Evolutionary conservation across 2,113 vertebrate species (phyloP).

Genomic region (Prunella himalayana): DNA sequence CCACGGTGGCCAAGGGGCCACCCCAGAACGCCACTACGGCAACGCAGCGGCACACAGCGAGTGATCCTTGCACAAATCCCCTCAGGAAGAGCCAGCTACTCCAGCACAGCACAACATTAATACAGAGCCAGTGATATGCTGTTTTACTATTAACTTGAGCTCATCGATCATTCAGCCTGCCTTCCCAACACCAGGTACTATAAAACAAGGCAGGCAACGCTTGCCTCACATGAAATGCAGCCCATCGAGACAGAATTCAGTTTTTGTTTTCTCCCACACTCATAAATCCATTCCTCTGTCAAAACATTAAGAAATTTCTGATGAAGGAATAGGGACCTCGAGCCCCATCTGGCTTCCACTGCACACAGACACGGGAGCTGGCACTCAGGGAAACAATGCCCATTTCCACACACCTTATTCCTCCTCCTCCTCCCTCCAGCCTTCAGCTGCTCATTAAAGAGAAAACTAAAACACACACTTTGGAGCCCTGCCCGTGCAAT

Average conservation of each 20-base stretch:
- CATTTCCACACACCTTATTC: not conserved
- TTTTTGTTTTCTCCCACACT: not conserved
- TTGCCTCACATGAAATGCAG: not conserved
- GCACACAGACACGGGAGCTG: not conserved
- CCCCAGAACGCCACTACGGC: not conserved
- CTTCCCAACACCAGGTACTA: slow-evolving; percentile 20
- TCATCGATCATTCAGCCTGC: slow-evolving; percentile 34
- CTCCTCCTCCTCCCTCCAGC: not conserved
- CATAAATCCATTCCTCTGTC: not conserved
- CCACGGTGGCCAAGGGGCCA: not conserved
- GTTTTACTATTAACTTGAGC: slow-evolving; percentile 38
- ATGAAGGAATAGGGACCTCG: not conserved
- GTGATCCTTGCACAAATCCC: not conserved
- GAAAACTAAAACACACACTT: not conserved
- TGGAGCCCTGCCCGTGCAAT: not conserved
- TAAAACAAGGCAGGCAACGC: not conserved
- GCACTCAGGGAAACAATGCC: not conserved
- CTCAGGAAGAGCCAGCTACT: slow-evolving; percentile 5
- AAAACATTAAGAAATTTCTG: not conserved
- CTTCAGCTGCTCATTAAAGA: not conserved
- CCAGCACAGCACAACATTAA: not conserved
- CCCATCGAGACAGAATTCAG: not conserved
- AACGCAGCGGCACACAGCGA: not conserved
- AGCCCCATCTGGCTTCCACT: not conserved
- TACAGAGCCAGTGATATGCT: not conserved